These are phyloP conservation scores for Ceriagrion tenellum DNA, from an alignment of 2,888 invertebrate genomes.

Conservation along the genomic window DNA sequence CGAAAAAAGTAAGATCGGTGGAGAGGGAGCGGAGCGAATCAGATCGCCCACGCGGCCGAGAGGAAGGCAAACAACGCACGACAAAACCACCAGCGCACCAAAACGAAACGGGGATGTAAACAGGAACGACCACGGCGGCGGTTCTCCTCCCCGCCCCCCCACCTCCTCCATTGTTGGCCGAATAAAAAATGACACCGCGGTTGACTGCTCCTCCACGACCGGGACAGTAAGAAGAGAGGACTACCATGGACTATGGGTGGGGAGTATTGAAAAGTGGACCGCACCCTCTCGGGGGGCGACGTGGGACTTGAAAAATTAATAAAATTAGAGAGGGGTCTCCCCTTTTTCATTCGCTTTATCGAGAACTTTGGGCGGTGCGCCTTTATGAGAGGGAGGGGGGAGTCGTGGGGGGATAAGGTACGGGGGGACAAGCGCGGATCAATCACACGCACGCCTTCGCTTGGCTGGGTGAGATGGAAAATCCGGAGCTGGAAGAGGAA, in stretches of 20 bases:
- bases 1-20: background rate
- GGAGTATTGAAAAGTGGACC: background rate
- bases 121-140: background rate
- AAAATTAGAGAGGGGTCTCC: background rate
- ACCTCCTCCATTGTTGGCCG: constrained; percentile 34
- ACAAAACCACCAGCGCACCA: background rate
- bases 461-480: too few relatives aligned
- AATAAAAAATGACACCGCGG: constrained; percentile 21
- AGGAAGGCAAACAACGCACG: background rate
- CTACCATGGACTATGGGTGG: background rate
- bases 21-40: constrained; percentile 9
- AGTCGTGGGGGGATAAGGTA: too few relatives aligned
- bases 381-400: background rate
- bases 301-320: constrained; percentile 28
- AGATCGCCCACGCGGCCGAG: constrained; percentile 38
- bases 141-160: too few relatives aligned
- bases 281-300: background rate
- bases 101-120: background rate
- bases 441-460: too few relatives aligned
- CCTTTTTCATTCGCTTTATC: constrained; percentile 46
- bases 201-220: background rate
- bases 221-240: background rate
- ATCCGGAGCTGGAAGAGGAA: too few relatives aligned
- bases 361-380: background rate
- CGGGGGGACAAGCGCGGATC: too few relatives aligned